Evolutionary conservation across 2,888 invertebrate species (phyloP), one percentile per base, ranked within the genome.

Genomic region (Eubasilissa splendida): DNA sequence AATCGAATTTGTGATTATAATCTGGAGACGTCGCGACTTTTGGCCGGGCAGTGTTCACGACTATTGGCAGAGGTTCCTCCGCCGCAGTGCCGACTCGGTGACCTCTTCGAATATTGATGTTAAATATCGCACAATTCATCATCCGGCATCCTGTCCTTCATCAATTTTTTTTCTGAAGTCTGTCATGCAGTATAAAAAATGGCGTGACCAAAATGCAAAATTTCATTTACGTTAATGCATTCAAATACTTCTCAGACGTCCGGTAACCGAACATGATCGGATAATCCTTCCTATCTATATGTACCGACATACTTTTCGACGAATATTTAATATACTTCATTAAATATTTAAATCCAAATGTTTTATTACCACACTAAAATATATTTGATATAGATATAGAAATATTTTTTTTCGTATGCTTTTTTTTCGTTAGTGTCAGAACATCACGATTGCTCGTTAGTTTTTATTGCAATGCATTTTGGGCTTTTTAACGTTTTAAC

Each of bases 31-130:
- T 14, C 52, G 68, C 8, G 52, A 50, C n/a, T 14, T 11, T 12
- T 50, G 52, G 12, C 52, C 50, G 50, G 68, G 50, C 50, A n/a
- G 50, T 14, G 14, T 50, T n/a, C 42, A 50, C 52, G 68, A 42
- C 52, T 31, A 31, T 68, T 68, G 50, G 50, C 68, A 50, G 5
- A 66, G 68, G n/a, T 68, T 68, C 66, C 66, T 66, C 68, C 50
- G 52, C 9, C n/a, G 50, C 14, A 68, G 50, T 10, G 33, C 4
- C 63, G 42, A 63, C 11, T 14, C 68, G 68, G 50, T 7, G n/a
- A 14, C 68, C 33, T 68, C 68, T 68, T 42, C 68, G 68, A 68
- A 68, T 68, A 68, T 68, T 68, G 68, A 68, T 68, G 33, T 14
- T 11, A 42, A 11, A n/a, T 58, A 58, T 68, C 68, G 52, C 8